Conservation (phyloP, 2,888 invertebrate genomes). For the Diplolepis rosae region DNA sequence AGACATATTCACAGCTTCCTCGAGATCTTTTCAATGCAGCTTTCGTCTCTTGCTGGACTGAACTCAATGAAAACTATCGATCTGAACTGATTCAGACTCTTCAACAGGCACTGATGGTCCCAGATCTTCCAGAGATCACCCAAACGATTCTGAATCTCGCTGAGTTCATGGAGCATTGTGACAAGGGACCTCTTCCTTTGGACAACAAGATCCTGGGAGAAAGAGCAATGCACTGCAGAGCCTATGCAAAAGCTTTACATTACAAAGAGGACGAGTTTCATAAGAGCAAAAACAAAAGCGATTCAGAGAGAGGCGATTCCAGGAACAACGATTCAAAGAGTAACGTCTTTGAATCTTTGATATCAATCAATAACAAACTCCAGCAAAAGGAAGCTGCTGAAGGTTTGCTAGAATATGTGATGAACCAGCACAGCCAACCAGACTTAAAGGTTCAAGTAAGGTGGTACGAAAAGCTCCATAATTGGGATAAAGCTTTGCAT, state of each 20-base stretch:
- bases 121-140: conserved; percentile 95
- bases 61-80: conserved; percentile 87
- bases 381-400: conserved; percentile 99
- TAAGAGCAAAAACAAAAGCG: conserved; percentile 79
- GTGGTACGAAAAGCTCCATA: conserved; percentile 99
- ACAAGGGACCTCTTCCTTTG: conserved; percentile 94
- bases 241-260: conserved; percentile 88
- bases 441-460: conserved; percentile 83
- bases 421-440: conserved; percentile 81
- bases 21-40: conserved; percentile 98
- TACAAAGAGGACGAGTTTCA: conserved; percentile 97
- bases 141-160: conserved; percentile 97
- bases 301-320: conserved; percentile 4
- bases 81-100: conserved; percentile 90
- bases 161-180: conserved; percentile 99
- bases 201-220: conserved; percentile 91
- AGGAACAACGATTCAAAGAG: conserved; percentile 76
- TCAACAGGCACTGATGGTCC: conserved; percentile 91
- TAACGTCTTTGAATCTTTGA: conserved; percentile 93
- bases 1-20: conserved; percentile 95
- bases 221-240: conserved; percentile 94
- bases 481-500: conserved; percentile 96
- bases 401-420: conserved; percentile 92
- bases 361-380: conserved; percentile 97
- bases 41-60: conserved; percentile 99